Base-by-base conservation (phyloP, 2,797 vertebrate genomes). In the Sebastes trivittatus region DNA sequence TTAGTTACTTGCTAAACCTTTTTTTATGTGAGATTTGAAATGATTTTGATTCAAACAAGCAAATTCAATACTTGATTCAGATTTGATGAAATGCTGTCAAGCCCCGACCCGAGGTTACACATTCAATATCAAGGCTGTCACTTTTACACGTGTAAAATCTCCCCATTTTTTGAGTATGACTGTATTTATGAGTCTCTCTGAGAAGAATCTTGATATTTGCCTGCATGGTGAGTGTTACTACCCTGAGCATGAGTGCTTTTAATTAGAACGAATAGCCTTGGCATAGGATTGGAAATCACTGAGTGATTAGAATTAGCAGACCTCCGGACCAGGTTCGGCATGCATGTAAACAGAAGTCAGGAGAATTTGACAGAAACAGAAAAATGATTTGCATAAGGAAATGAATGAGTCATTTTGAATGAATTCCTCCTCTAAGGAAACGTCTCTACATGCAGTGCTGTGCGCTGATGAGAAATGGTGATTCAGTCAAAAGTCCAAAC, bases 201-300 rank as follows among this genome's bases (percentile, higher is more conserved):
- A 55, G 20, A 68, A 68, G 4, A 54, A 68, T 22, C 5, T 69
- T 11, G 16, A 32, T 34, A 56, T 84, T 74, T 72, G n/a, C 61
- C 60, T 38, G 36, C 36, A 38, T 66, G 38, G 61, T 27, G 34
- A 78, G 38, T 76, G 46, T 61, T 61, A 52, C 38, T 27, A 60
- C 30, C 56, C 20, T 29, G 23, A 67, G 74, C 58, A 30, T 25
- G 69, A 82, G 36, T 27, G 62, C 23, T 67, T 72, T 78, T 73
- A 78, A 78, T 80, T 77, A 56, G 36, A 77, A 66, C 36, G 63
- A 77, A 77, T 71, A 73, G 69, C 30, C 34, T 74, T 81, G 63
- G 75, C 14, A 6, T 74, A 34, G 38, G 60, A 83, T 63, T 69
- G 30, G 56, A 80, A 77, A 82, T 79, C 20, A 52, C 18, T 34